These are phyloP conservation scores for Tenthredo livida DNA, from an alignment of 2,888 invertebrate genomes.

Conservation along the genomic window DNA sequence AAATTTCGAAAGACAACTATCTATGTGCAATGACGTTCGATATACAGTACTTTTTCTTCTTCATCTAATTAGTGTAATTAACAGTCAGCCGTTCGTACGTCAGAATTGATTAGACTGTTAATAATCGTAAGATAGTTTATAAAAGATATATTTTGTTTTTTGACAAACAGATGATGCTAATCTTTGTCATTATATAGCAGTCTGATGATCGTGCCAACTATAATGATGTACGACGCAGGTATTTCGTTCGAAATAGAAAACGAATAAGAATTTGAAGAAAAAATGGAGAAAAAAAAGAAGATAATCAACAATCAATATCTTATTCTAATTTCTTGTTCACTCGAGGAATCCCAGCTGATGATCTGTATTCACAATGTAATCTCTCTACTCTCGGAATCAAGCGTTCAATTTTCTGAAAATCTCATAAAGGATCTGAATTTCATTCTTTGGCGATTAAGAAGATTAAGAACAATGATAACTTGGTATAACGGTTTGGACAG, in stretches of 20 bases:
- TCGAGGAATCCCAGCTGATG: too few species aligned
- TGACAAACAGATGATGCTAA: constrained; percentile 14
- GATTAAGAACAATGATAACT: neutral
- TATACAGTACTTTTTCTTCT: neutral
- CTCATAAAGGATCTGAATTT: neutral
- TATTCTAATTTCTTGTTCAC: neutral
- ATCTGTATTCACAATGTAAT: too few species aligned
- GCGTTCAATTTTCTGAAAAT: neutral
- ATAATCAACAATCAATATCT: neutral
- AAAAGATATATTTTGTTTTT: neutral
- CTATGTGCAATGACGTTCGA: neutral
- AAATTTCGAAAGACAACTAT: neutral
- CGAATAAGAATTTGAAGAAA: neutral
- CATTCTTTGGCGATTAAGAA: neutral
- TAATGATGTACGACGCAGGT: neutral
- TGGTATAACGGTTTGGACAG: neutral
- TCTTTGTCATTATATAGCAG: neutral
- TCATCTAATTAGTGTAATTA: constrained; percentile 32
- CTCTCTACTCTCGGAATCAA: neutral
- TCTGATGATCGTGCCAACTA: neutral
- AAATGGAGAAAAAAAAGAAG: neutral
- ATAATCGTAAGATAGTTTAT: neutral
- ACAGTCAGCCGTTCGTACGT: constrained; percentile 5
- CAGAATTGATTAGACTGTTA: constrained; percentile 12
- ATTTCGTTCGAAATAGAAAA: neutral